Conservation (phyloP, 2,797 vertebrate genomes). For the Acanthopagrus latus region DNA sequence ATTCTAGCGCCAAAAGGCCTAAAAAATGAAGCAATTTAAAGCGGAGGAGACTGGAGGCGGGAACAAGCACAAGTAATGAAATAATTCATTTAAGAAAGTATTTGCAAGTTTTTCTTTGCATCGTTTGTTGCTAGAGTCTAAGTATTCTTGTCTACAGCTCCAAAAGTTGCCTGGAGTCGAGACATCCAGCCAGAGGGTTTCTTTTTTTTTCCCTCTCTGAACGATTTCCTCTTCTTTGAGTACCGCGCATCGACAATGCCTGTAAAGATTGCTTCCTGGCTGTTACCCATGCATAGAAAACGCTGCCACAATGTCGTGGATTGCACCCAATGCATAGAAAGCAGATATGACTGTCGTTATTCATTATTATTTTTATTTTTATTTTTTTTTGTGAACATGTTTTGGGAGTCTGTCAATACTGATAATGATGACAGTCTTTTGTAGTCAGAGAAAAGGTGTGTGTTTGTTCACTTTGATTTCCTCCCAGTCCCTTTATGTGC, state of each 20-base stretch:
- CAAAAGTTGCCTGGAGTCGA: constrained; percentile 25
- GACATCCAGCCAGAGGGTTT: constrained; percentile 16
- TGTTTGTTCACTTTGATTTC: constrained; percentile 45
- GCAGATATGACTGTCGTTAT: constrained; percentile 36
- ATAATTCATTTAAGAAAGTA: constrained; percentile 15
- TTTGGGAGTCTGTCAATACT: constrained; percentile 57
- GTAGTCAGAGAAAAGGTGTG: constrained; percentile 44
- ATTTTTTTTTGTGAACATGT: constrained; percentile 23
- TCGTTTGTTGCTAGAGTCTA: constrained; percentile 23
- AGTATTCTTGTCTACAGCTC: constrained; percentile 38
- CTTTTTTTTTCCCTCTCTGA: constrained; percentile 20
- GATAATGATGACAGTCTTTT: constrained; percentile 50
- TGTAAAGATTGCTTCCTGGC: constrained; percentile 67
- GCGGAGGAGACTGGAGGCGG: constrained; percentile 18
- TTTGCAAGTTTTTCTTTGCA: constrained; percentile 33
- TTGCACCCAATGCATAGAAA: constrained; percentile 76
- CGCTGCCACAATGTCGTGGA: constrained; percentile 31
- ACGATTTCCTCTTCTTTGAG: constrained; percentile 55
- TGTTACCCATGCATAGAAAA: constrained; percentile 76
- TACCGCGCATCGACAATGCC: constrained; percentile 37
- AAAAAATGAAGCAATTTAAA: constrained; percentile 67
- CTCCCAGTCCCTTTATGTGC: constrained; percentile 13
- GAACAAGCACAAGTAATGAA: constrained; percentile 3
- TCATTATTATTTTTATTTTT: background rate
- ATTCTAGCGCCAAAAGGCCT: constrained; percentile 67